Evolutionary conservation across 2,888 invertebrate genomes (phyloP).

Genomic region (Luffia ferchaultella): DNA sequence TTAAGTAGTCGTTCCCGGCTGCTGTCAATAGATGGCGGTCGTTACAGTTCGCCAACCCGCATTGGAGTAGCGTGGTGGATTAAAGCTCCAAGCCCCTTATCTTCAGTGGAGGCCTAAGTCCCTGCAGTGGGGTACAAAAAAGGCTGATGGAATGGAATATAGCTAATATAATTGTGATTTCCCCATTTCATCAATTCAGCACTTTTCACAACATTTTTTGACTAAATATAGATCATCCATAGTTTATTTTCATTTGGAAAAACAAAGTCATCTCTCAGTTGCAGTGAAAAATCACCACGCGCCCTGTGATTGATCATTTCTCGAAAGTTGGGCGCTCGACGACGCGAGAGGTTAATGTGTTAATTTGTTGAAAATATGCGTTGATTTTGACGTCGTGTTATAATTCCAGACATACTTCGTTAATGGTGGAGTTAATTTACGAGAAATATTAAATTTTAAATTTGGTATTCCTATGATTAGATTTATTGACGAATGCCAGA

Average conservation of each 20-base stretch:
- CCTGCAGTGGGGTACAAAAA: too few relatives aligned
- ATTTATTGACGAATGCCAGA: too few relatives aligned
- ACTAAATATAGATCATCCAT: neutral
- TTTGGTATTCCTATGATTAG: too few relatives aligned
- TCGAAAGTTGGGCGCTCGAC: conserved; percentile 29
- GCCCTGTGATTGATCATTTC: conserved; percentile 62
- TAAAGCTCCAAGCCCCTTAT: too few relatives aligned
- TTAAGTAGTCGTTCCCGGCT: too few relatives aligned
- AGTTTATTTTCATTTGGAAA: neutral
- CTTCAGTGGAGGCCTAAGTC: too few relatives aligned
- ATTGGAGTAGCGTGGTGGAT: too few relatives aligned
- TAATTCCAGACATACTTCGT: conserved; percentile 6
- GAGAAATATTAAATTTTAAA: too few relatives aligned
- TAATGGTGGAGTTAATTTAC: conserved; percentile 12
- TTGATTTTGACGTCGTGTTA: conserved; percentile 2
- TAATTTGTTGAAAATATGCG: conserved; percentile 42
- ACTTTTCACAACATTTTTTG: neutral
- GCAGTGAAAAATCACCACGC: conserved; percentile 53
- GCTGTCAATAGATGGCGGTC: too few relatives aligned
- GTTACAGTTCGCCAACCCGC: too few relatives aligned
- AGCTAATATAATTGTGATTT: too few relatives aligned
- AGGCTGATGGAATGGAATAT: too few relatives aligned
- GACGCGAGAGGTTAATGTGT: conserved; percentile 25
- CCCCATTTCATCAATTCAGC: neutral
- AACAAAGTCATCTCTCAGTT: neutral